Evolutionary conservation across 1,140 invertebrate genomes (phyloP).

Genomic region (Cotesia glomerata): DNA sequence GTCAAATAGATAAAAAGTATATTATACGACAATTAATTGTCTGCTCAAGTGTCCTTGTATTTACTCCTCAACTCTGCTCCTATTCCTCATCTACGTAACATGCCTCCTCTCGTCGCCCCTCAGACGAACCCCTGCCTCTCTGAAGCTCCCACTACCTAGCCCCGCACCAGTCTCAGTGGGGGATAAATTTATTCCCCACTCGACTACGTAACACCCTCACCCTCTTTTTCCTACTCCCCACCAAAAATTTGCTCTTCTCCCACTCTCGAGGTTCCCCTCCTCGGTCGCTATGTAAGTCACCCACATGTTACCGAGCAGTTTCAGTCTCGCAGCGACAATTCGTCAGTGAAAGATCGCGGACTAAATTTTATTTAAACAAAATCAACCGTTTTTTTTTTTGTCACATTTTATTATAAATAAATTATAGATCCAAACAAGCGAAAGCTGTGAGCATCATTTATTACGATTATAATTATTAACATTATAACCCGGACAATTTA

Average conservation of each 20-base stretch:
- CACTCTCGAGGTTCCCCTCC: constrained; percentile 10
- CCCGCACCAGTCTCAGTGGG: not conserved
- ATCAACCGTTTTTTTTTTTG: not conserved
- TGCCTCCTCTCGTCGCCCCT: not conserved
- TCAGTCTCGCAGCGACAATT: constrained; percentile 59
- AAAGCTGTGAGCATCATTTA: not conserved
- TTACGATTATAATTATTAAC: not conserved
- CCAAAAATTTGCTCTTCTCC: not conserved
- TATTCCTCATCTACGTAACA: constrained; percentile 14
- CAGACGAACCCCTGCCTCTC: no score
- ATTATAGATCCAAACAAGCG: not conserved
- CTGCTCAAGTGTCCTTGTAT: no score
- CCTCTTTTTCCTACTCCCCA: constrained; percentile 13
- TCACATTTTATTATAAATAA: not conserved
- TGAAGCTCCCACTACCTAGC: not conserved
- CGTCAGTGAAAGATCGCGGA: constrained; percentile 49
- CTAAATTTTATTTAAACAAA: not conserved
- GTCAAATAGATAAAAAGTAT: no score
- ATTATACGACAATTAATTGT: no score
- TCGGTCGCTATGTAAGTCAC: constrained; percentile 51
- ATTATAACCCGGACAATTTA: not conserved
- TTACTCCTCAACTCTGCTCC: no score
- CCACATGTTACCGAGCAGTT: constrained; percentile 57
- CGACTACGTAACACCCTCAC: not conserved
- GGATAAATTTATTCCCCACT: not conserved